phyloP scores from a whole-genome alignment of 2,113 vertebrate genomes.

The Guaruba guarouba region DNA sequence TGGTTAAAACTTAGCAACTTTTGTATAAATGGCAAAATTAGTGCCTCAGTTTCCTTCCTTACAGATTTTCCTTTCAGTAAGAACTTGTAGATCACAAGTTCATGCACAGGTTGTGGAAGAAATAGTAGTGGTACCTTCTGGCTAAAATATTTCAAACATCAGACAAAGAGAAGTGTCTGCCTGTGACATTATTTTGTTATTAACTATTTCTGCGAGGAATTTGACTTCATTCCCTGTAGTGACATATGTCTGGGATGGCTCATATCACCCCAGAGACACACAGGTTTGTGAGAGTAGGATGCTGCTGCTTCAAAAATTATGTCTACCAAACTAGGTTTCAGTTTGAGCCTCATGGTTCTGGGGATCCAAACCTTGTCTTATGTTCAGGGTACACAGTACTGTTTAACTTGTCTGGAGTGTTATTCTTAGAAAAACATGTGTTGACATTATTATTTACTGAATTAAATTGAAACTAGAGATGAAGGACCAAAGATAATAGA shows the following conservation, averaged over 20 bases:
- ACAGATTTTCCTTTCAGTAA: not conserved
- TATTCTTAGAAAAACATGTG: not conserved
- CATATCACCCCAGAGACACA: not conserved
- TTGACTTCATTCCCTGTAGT: not conserved
- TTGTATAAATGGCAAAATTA: not conserved
- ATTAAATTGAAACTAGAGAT: not conserved
- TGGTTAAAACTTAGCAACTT: not conserved
- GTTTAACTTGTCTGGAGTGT: not conserved
- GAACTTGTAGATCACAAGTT: not conserved
- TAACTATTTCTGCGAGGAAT: not conserved
- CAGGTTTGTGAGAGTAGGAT: not conserved
- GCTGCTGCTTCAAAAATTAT: not conserved
- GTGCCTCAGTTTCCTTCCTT: not conserved
- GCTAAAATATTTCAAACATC: not conserved
- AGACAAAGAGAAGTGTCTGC: not conserved
- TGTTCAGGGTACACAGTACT: rapidly evolving
- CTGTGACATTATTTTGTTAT: not conserved
- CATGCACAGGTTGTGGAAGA: not conserved
- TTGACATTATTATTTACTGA: not conserved
- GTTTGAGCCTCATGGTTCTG: not conserved
- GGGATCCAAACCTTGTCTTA: not conserved
- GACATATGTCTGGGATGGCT: not conserved
- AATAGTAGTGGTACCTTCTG: not conserved
- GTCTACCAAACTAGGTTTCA: not conserved
- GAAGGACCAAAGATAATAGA: not conserved